Base-by-base conservation (phyloP, 2,113 vertebrate species). In the Semnornis frantzii region DNA sequence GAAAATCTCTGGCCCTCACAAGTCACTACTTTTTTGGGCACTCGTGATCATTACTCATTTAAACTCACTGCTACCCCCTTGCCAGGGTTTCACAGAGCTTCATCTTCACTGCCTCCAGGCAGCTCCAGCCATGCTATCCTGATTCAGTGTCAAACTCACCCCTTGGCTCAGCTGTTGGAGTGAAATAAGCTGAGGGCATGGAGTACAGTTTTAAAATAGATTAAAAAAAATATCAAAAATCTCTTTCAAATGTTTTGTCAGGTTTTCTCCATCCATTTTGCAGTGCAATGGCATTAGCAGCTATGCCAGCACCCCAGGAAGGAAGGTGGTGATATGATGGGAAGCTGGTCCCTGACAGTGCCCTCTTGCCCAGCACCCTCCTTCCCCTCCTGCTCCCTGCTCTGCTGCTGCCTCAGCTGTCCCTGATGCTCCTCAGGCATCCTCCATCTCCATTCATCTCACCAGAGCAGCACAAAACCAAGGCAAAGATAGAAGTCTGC, bases 141-240 rank as follows among this genome's bases (percentile, higher is more conserved):
- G 39, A 70, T 52, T 63, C 4, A 1, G 46, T 48, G 60, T 34
- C 42, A 70, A 39, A 9, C 15, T 85, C 46, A 27, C 33, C 17
- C 31, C 34, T 87, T 3, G 1, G 58, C 50, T 42, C 34, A 19
- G 42, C 37, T 71, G 27, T 18, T 57, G 74, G 54, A 81, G 12
- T 37, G 37, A 74, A 94, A 71, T 71, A 15, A 68, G 21, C 60
- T 7, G 42, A 17, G n/a, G 37, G 2, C 6, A n/a, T 20, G 39
- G 39, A 37, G 11, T 68, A 54, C 15, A 48, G 50, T 93, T 93
- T 77, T 82, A 65, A 87, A 95, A 82, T 20, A 90, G n/a, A 70
- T 48, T 42, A 66, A 73, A 79, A 78, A 54, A 25, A 63, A 69
- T 31, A 31, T 42, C 9, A 39, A 55, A 20, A 27, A 8, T 15